phyloP scores from a whole-genome alignment of 1,140 invertebrate genomes.

The Hermetia illucens region DNA sequence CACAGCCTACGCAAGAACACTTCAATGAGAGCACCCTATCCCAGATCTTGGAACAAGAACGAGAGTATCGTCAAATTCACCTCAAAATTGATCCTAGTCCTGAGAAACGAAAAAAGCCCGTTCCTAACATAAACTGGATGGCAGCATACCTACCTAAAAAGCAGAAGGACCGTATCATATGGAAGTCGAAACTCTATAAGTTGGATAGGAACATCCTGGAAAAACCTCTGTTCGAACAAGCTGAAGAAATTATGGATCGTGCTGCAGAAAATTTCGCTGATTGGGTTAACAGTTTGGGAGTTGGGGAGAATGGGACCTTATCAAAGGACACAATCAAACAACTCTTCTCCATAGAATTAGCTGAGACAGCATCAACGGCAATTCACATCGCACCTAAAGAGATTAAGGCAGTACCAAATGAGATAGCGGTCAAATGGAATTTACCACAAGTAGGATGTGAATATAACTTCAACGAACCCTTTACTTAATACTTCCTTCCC shows the following conservation, averaged over 20 bases:
- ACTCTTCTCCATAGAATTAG: constrained; percentile 24
- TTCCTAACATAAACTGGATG: constrained; percentile 19
- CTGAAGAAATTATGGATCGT: constrained; percentile 27
- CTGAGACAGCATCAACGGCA: constrained; percentile 20
- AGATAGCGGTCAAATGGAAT: constrained; percentile 26
- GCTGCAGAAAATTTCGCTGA: constrained; percentile 25
- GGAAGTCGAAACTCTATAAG: constrained; percentile 11
- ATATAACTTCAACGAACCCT: not conserved
- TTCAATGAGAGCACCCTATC: constrained; percentile 24
- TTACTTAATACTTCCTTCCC: not conserved
- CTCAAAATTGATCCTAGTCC: constrained; percentile 18
- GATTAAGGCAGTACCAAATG: constrained; percentile 24
- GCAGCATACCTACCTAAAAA: constrained; percentile 15
- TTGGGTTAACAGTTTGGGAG: constrained; percentile 24
- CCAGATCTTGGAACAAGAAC: constrained; percentile 20
- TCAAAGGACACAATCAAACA: constrained; percentile 23
- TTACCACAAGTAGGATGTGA: constrained; percentile 17
- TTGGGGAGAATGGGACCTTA: constrained; percentile 16
- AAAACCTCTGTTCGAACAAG: constrained; percentile 23
- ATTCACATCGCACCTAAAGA: constrained; percentile 27
- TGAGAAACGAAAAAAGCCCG: constrained; percentile 11
- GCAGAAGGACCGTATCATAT: constrained; percentile 9
- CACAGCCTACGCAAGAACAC: too few species aligned
- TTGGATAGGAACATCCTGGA: constrained; percentile 10
- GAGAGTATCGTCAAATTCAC: constrained; percentile 21